Conservation (phyloP, 2,113 vertebrate genomes). For the Axis porcinus region DNA sequence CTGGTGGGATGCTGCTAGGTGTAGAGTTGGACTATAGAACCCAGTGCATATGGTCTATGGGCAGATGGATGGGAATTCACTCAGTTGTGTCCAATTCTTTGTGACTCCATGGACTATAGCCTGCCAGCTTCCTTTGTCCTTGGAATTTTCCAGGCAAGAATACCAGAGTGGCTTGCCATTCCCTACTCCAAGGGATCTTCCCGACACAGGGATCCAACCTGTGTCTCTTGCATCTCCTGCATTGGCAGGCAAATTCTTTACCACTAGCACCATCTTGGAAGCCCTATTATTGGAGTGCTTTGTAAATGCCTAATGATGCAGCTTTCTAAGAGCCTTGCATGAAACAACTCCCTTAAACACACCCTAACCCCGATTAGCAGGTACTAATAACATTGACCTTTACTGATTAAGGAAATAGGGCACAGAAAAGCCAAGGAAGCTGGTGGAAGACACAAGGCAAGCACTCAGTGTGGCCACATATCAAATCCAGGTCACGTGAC, state of each 20-base stretch:
- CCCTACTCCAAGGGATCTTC: not conserved
- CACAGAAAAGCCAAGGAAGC: not conserved
- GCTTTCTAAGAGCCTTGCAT: not conserved
- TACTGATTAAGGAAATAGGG: not conserved
- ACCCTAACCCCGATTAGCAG: not conserved
- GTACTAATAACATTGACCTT: not conserved
- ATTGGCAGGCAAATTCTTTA: not conserved
- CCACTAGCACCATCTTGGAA: not conserved
- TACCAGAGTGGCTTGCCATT: not conserved
- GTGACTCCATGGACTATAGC: not conserved
- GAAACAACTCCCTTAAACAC: not conserved
- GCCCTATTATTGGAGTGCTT: not conserved
- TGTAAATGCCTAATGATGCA: accelerated
- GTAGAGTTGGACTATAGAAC: too few species aligned
- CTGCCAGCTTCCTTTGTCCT: not conserved
- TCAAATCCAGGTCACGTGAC: not conserved
- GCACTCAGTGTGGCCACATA: not conserved
- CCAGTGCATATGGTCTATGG: accelerated
- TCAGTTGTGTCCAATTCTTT: not conserved
- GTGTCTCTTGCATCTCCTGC: not conserved
- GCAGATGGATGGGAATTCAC: accelerated
- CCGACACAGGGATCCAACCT: not conserved
- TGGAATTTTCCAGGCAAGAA: not conserved
- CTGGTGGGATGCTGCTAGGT: accelerated
- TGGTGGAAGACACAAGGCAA: not conserved